Evolutionary conservation across 1,140 invertebrate genomes (phyloP).

Genomic region (Zeugodacus cucurbitae): DNA sequence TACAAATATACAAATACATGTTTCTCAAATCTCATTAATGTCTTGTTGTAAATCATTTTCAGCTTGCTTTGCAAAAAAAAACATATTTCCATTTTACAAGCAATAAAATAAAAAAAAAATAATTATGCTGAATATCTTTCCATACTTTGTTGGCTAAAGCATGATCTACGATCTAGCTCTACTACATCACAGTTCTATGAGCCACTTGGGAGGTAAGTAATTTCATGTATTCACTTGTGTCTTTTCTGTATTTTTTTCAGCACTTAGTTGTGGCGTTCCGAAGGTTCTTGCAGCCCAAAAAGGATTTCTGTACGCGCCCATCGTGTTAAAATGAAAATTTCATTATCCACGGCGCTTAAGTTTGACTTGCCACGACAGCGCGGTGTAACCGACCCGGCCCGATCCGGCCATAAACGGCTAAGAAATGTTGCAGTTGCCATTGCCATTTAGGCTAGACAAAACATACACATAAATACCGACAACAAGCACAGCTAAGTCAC

Average conservation of each 20-base stretch:
- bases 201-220: background rate
- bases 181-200: background rate
- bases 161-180: too few species aligned
- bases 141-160: too few species aligned
- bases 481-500: background rate
- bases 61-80: background rate
- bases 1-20: too few species aligned
- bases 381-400: background rate
- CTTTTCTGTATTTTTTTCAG: background rate
- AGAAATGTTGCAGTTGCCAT: constrained; percentile 13
- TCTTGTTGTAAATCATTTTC: too few species aligned
- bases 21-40: too few species aligned
- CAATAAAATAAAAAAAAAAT: background rate
- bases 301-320: constrained; percentile 15
- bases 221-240: background rate
- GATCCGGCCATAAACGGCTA: background rate
- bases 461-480: background rate
- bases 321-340: constrained; percentile 39
- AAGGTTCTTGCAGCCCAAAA: background rate
- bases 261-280: background rate
- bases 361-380: background rate
- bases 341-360: constrained; percentile 29
- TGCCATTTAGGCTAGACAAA: constrained; percentile 8
- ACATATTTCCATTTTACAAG: background rate
- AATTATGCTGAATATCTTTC: background rate